phyloP scores from a whole-genome alignment of 2,797 vertebrate species.

The Melanogrammus aeglefinus region DNA sequence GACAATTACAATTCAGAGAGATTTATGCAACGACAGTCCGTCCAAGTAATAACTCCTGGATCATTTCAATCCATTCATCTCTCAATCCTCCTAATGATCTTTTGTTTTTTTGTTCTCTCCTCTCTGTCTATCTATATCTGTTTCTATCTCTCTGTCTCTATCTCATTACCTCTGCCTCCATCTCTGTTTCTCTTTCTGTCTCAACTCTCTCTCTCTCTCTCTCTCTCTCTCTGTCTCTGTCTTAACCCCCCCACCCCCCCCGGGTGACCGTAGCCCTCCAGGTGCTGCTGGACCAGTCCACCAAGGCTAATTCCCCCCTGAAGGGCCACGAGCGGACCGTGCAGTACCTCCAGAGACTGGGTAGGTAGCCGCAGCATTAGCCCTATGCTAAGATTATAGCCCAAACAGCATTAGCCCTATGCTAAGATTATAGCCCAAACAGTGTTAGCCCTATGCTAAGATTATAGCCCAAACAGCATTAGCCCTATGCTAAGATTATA shows the following conservation, averaged over 20 bases:
- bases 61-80: neutral
- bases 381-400: no score
- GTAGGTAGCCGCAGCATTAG: conserved; percentile 62
- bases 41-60: neutral
- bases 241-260: no score
- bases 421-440: no score
- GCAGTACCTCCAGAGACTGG: conserved; percentile 94
- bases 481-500: no score
- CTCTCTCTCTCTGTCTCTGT: conserved; percentile 7
- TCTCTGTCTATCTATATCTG: neutral
- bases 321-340: conserved; percentile 98
- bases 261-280: conserved; percentile 78
- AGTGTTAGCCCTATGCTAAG: no score
- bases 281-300: conserved; percentile 96
- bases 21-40: neutral
- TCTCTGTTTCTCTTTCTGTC: conserved; percentile 10
- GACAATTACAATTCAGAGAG: neutral
- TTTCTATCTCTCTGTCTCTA: no score
- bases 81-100: neutral
- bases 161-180: neutral
- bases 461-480: no score
- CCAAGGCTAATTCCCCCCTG: conserved; percentile 96
- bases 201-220: no score
- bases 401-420: no score
- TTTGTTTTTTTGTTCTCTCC: neutral